These are phyloP conservation scores for Temnothorax rugatulus DNA, from an alignment of 2,888 invertebrate genomes.

Conservation along the genomic window DNA sequence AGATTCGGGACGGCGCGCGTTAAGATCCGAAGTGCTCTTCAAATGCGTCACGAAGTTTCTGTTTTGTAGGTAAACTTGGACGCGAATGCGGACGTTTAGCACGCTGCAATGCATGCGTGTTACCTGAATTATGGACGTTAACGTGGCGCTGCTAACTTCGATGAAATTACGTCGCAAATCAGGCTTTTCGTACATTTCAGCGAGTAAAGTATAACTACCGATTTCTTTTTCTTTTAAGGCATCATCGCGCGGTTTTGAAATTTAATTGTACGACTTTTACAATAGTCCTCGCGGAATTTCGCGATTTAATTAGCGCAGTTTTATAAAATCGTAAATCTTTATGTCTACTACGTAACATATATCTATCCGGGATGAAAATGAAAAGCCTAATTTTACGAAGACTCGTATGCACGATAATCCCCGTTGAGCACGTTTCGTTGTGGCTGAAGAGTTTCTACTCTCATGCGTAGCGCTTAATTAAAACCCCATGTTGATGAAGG, in stretches of 20 bases:
- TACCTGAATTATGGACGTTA: constrained; percentile 1
- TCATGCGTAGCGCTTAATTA: constrained; percentile 20
- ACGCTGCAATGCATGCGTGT: not conserved
- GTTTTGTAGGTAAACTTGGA: constrained; percentile 33
- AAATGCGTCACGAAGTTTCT: constrained; percentile 35
- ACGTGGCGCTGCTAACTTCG: not conserved
- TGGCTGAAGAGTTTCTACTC: constrained; percentile 2
- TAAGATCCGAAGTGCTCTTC: constrained; percentile 13
- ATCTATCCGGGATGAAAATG: not conserved
- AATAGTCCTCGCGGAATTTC: no score
- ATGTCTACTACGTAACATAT: not conserved
- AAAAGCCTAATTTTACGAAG: not conserved
- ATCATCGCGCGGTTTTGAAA: not conserved
- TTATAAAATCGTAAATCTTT: not conserved
- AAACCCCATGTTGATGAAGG: not conserved
- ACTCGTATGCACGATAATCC: not conserved
- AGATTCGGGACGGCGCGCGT: not conserved
- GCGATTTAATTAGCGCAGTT: not conserved
- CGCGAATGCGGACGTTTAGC: not conserved
- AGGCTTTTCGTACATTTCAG: not conserved
- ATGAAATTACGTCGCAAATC: not conserved
- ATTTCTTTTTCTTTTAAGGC: not conserved
- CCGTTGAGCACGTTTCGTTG: not conserved
- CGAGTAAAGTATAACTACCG: not conserved
- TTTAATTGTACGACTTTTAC: not conserved